phyloP scores from a whole-genome alignment of 1,140 invertebrate genomes.

The Ladona fulva region DNA sequence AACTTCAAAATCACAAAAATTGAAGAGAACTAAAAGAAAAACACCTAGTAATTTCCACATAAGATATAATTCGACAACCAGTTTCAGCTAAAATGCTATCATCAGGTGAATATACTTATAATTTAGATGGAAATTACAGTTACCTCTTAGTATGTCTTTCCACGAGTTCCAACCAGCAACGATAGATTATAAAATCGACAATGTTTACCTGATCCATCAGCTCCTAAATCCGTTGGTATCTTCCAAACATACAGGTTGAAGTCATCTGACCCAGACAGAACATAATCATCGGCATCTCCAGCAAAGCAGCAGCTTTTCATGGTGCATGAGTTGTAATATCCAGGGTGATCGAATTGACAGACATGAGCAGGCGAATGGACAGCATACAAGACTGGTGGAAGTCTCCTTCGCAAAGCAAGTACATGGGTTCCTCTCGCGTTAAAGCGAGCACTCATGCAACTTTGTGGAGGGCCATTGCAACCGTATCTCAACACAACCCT shows the following conservation, averaged over 20 bases:
- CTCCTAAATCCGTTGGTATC: slow-evolving; percentile 46
- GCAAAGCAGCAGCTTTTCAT: slow-evolving; percentile 95
- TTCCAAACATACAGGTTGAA: slow-evolving; percentile 94
- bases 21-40: too few relatives aligned
- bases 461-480: slow-evolving; percentile 53
- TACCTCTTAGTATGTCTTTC: too few relatives aligned
- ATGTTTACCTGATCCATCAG: not conserved
- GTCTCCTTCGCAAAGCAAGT: slow-evolving; percentile 69
- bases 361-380: slow-evolving; percentile 54
- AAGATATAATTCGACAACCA: too few relatives aligned
- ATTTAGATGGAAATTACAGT: too few relatives aligned
- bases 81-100: too few relatives aligned
- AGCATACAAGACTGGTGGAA: slow-evolving; percentile 74
- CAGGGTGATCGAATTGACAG: slow-evolving; percentile 80
- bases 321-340: slow-evolving; percentile 92
- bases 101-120: too few relatives aligned
- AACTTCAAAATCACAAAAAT: too few relatives aligned
- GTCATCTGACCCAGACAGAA: slow-evolving; percentile 88
- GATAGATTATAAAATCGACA: too few relatives aligned
- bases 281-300: slow-evolving; percentile 78
- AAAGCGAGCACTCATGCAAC: slow-evolving; percentile 87
- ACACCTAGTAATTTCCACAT: too few relatives aligned
- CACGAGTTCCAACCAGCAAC: too few relatives aligned
- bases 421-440: slow-evolving; percentile 68
- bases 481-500: slow-evolving; percentile 54